phyloP scores from a whole-genome alignment of 2,113 vertebrate genomes.

The Pollimyrus isidori region DNA sequence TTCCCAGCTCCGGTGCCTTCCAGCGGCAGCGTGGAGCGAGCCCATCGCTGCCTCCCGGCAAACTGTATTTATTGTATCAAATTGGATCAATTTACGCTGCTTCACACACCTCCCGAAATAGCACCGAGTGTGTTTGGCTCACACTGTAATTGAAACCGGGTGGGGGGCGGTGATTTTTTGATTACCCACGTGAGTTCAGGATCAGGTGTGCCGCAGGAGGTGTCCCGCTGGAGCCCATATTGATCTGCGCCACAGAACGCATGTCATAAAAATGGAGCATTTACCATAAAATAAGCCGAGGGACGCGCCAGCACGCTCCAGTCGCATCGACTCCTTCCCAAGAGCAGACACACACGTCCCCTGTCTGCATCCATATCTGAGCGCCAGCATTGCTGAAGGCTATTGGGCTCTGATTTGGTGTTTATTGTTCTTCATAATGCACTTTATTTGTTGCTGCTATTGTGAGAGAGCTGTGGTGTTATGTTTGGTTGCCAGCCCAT shows the following conservation, averaged over 20 bases:
- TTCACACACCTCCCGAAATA: not conserved
- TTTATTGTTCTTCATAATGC: not conserved
- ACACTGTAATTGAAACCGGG: not conserved
- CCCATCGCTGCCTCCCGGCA: conserved; percentile 12
- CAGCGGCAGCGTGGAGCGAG: not conserved
- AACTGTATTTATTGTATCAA: conserved; percentile 22
- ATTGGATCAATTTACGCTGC: conserved; percentile 11
- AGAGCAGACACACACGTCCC: not conserved
- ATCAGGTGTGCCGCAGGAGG: not conserved
- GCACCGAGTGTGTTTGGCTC: conserved; percentile 10
- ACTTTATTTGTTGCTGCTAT: conserved; percentile 14
- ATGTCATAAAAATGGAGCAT: conserved; percentile 17
- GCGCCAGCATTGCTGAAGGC: not conserved
- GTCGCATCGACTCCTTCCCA: conserved; percentile 9
- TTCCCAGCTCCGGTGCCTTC: not conserved
- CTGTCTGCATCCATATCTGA: conserved; percentile 7
- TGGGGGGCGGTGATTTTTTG: conserved; percentile 18
- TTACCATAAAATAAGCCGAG: conserved; percentile 5
- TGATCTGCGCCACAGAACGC: conserved; percentile 25
- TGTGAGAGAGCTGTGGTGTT: not conserved
- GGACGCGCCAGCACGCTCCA: not conserved
- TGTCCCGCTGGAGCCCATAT: conserved; percentile 10
- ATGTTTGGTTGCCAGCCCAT: not conserved
- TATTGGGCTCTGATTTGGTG: not conserved
- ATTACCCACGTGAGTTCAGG: conserved; percentile 15